Base-by-base conservation (phyloP, 2,113 vertebrate genomes). In the Megaptera novaeangliae region DNA sequence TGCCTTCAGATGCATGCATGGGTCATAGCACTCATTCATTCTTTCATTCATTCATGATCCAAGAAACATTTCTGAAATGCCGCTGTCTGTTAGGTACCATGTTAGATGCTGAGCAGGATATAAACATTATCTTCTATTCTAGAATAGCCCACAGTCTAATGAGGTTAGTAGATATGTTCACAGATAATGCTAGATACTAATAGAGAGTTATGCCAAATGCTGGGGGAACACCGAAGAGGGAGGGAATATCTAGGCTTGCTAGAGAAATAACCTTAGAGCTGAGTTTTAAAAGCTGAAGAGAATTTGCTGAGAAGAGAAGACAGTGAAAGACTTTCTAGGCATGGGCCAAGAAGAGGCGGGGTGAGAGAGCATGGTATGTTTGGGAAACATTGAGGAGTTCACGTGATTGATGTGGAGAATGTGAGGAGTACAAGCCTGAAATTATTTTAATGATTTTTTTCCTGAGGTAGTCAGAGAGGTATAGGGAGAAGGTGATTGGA, bases 241-340 rank as follows among this genome's bases (percentile, higher is more conserved):
- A 94, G 23, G 10, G 29, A 84, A 84, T 77, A 66, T 34, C 10
- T 89, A 41, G 17, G 25, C 72, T 92, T 95, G 59, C 41, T 39
- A 86, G 85, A 90, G 85, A 86, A 84, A 15, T 75, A 31, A 55
- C 8, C 41, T 55, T 18, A 94, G 36, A 34, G 6, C 12, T 64
- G n/a, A 86, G 36, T 94, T 94, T 88, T 78, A 88, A 83, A 93
- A 63, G 34, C 36, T 63, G 36, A 92, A 92, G 75, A 63, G 34
- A 88, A 95, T 77, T 96, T 82, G 64, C 74, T 81, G 31, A 95
- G 88, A 82, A 71, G 34, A 90, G 68, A 87, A 75, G 39, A 83
- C 68, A 91, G 39, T 83, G 55, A 68, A 93, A 55, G 57, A 78
- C 69, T 88, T 71, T 84, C 63, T 36, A 88, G 44, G 27, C 44